Evolutionary conservation across 2,797 vertebrate species (phyloP), one percentile per base, ranked within the genome.

Genomic region (Oreochromis mossambicus): DNA sequence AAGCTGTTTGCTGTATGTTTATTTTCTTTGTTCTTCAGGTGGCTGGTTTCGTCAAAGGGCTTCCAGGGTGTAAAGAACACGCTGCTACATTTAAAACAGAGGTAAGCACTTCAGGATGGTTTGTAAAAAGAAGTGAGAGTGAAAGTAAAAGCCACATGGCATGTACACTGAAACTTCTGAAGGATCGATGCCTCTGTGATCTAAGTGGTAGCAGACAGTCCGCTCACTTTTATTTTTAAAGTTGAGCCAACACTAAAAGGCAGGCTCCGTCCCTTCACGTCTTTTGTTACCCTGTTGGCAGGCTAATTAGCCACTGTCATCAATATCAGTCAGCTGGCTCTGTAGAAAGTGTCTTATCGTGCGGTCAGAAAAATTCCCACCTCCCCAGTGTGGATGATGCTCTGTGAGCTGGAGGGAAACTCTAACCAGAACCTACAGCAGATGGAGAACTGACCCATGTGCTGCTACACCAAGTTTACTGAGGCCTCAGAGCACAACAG

Each of bases 51-150:
- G 96, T 97, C 24, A 94, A 95, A 92, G 96, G 95, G 76, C 92
- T 97, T 13, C 97, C 96, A 34, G 97, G 97, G 80, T 97, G 97
- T 88, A 96, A 96, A 93, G 97, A 97, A 88, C 96, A 97, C 19
- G 96, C 96, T 85, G 91, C 95, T 63, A 96, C 96, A 4, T 97
- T 97, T 93, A 96, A 96, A 91, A 97, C 96, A 15, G 97, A 97
- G 95, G 97, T 97, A 84, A 94, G 88, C 5, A 21, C 55, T 50
- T 66, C 26, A 26, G 34, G 11, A 54, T 5, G 26, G 26, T 32
- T 75, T 75, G 26, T 32, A 50, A 50, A 75, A 73, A 73, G 41
- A 73, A 48, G 26, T 19, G 68, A 75, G 68, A 48, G 26, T 75
- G 43, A 50, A 75, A 75, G 43, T 75, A 50, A 75, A 75, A 50